Evolutionary conservation across 2,113 vertebrate genomes (phyloP).

Genomic region (Anthoscopus minutus): DNA sequence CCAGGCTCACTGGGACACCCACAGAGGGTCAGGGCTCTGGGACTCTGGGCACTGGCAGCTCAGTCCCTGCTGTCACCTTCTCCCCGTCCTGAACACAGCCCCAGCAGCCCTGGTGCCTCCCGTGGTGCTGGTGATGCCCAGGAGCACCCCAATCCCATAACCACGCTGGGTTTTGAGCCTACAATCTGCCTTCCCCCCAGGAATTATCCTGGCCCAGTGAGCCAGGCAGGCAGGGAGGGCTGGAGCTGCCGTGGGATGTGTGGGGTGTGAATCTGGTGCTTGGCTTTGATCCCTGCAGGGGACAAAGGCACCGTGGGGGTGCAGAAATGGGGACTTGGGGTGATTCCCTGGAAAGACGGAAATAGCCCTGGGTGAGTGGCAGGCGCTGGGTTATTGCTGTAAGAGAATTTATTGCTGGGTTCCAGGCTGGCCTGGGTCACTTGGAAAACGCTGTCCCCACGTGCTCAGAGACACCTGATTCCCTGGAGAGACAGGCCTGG

Average conservation of each 20-base stretch:
- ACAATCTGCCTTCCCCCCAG: background rate
- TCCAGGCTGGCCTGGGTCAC: background rate
- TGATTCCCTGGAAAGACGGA: background rate
- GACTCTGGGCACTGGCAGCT: background rate
- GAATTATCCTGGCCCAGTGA: background rate
- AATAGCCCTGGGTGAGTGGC: background rate
- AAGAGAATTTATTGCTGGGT: background rate
- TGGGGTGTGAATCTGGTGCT: background rate
- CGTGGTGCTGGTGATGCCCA: background rate
- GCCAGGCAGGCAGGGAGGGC: background rate
- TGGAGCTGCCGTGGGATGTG: background rate
- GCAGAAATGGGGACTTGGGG: background rate
- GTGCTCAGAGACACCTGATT: background rate
- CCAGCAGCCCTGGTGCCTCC: background rate
- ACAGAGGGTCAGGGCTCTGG: fast-evolving
- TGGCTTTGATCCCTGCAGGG: background rate
- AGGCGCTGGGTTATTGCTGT: background rate
- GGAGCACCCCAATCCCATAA: background rate
- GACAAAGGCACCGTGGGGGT: fast-evolving
- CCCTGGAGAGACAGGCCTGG: background rate
- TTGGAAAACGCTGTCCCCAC: background rate
- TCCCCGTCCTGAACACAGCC: background rate
- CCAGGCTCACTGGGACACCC: background rate
- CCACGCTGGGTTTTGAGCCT: fast-evolving
- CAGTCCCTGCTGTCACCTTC: background rate